Evolutionary conservation across 2,113 vertebrate species (phyloP).

Genomic region (Pluvianellus socialis): DNA sequence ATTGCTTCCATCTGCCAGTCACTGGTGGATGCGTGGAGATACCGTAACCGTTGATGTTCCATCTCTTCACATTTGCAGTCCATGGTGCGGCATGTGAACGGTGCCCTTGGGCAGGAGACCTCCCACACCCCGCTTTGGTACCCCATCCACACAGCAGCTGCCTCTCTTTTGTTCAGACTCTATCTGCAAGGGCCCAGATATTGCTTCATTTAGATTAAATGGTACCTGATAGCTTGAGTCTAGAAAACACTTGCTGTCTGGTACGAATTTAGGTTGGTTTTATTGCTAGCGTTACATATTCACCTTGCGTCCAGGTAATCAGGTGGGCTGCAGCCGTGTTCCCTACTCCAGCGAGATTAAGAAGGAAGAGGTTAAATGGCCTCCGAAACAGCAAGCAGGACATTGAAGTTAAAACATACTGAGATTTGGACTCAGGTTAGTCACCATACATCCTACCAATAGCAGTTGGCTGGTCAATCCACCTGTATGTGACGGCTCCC

Average conservation of each 20-base stretch:
- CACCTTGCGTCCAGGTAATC: background rate
- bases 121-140: fast-evolving
- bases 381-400: background rate
- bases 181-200: background rate
- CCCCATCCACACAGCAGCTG: too few relatives aligned
- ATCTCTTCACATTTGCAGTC: background rate
- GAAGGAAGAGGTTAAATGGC: background rate
- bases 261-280: background rate
- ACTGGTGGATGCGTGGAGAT: background rate
- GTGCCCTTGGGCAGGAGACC: background rate
- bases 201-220: background rate
- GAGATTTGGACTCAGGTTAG: background rate
- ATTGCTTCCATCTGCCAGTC: background rate
- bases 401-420: background rate
- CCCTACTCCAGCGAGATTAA: background rate
- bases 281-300: background rate
- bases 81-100: fast-evolving
- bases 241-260: background rate
- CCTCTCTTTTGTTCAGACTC: background rate
- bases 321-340: background rate
- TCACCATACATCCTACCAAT: fast-evolving
- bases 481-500: background rate
- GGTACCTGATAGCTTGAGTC: background rate
- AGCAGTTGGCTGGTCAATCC: background rate
- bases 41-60: background rate